Percentiles rank a stretch among this genome's conserved stretches.
These are phyloP conservation scores for Stomatorhinus ivindoensis DNA, from an alignment of 2,113 vertebrate species.

Conservation along the genomic window DNA sequence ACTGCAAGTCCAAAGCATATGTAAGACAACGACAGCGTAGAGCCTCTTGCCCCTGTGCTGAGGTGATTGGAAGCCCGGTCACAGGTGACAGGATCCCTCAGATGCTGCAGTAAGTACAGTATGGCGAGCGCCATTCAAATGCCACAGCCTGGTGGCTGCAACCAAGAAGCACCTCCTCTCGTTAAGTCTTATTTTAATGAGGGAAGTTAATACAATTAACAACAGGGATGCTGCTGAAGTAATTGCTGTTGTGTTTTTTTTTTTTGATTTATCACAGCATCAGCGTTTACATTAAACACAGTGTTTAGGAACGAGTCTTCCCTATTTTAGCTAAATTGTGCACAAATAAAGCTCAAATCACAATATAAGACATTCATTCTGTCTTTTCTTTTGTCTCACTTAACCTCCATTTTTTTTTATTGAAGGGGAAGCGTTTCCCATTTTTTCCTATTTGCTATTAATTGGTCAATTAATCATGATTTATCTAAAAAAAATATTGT, in stretches of 20 bases:
- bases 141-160: neutral
- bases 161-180: neutral
- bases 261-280: neutral
- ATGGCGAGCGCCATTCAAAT: neutral
- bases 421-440: neutral
- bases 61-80: neutral
- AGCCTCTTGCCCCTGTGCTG: neutral
- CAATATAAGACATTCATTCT: neutral
- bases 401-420: neutral
- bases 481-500: neutral
- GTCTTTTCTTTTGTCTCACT: neutral
- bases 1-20: neutral
- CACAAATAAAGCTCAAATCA: neutral
- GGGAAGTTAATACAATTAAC: neutral
- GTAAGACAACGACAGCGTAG: neutral
- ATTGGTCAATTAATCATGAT: neutral
- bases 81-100: neutral
- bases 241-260: neutral
- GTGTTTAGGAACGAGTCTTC: neutral
- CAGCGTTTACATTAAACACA: neutral
- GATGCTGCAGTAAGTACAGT: neutral
- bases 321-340: neutral
- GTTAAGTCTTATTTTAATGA: constrained; percentile 1
- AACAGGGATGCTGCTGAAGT: neutral
- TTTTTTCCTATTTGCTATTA: neutral